A percentile compares a stretch with the other conserved stretches of the same genome.
These are phyloP conservation scores for Phalacrocorax aristotelis DNA, from an alignment of 2,113 vertebrate genomes.

Conservation along the genomic window DNA sequence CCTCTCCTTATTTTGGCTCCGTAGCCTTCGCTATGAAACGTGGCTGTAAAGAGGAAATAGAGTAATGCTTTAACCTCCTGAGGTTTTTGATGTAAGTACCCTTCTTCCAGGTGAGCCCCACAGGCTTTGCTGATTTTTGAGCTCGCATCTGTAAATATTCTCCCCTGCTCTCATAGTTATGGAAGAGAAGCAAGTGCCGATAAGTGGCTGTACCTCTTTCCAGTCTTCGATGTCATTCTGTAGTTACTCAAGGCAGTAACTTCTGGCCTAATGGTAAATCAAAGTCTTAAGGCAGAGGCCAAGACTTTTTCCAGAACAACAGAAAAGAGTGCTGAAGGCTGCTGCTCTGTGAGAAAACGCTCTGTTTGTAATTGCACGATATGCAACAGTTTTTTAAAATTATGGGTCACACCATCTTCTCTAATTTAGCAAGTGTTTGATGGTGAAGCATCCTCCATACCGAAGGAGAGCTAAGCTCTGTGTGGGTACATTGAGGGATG, in stretches of 20 bases:
- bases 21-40: fast-evolving
- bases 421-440: background rate
- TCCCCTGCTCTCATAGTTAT: background rate
- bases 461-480: background rate
- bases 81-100: background rate
- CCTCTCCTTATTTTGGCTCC: background rate
- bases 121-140: background rate
- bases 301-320: background rate
- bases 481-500: fast-evolving
- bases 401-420: background rate
- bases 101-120: background rate
- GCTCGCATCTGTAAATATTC: background rate
- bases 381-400: background rate
- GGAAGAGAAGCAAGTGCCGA: background rate
- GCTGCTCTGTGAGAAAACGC: background rate
- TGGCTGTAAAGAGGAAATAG: background rate
- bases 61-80: background rate
- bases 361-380: background rate
- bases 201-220: background rate
- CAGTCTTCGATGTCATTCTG: no score
- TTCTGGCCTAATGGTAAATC: background rate
- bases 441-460: no score
- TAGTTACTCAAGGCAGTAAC: background rate
- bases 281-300: background rate
- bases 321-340: background rate